Evolutionary conservation across 2,797 vertebrate genomes (phyloP).

Genomic region (Rhynchotus rufescens): DNA sequence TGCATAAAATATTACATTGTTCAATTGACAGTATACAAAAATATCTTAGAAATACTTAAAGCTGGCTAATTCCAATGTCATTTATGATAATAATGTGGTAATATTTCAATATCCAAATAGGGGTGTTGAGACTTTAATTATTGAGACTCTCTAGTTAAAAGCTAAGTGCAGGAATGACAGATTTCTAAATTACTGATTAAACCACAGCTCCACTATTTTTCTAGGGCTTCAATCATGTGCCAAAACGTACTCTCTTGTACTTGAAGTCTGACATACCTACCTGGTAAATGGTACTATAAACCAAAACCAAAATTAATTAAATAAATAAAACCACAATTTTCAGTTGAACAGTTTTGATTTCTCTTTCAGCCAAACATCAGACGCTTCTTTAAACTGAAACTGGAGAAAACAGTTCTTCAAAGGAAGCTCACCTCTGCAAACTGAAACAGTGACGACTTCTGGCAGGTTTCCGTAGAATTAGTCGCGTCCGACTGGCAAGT

Average conservation of each 20-base stretch:
- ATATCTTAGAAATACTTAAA: not conserved
- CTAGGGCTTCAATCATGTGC: not conserved
- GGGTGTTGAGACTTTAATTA: not conserved
- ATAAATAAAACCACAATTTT: not conserved
- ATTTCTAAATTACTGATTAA: not conserved
- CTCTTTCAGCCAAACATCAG: not conserved
- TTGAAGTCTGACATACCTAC: not conserved
- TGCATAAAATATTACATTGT: not conserved
- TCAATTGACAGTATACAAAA: not conserved
- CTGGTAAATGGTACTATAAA: not conserved
- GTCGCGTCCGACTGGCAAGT: conserved; percentile 82
- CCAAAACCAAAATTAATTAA: not conserved
- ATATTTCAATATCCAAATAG: not conserved
- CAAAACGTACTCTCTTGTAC: not conserved
- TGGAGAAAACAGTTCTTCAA: not conserved
- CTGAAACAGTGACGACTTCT: conserved; percentile 85
- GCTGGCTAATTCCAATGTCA: not conserved
- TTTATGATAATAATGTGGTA: not conserved
- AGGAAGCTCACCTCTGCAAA: conserved; percentile 80
- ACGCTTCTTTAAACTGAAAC: not conserved
- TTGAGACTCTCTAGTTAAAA: not conserved
- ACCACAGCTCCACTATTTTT: not conserved
- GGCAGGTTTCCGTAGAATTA: conserved; percentile 83
- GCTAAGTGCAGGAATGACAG: not conserved
- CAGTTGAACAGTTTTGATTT: not conserved